Percentiles rank a stretch among this genome's conserved stretches.
Evolutionary conservation across 2,113 vertebrate genomes (phyloP).

Genomic region (Lota lota): DNA sequence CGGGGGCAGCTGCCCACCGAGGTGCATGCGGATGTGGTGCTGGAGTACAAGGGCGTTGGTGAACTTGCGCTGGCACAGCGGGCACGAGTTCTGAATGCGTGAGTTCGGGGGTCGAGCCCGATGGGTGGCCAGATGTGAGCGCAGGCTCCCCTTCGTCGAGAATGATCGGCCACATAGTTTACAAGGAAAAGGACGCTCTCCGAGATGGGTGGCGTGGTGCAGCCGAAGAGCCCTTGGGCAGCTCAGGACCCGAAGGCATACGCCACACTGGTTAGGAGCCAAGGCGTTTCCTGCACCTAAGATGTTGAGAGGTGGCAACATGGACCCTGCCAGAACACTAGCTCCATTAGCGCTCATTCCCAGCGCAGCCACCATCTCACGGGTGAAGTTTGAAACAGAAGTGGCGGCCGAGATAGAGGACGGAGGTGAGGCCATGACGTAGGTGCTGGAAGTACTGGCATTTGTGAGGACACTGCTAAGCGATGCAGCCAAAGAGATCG

Average conservation of each 20-base stretch:
- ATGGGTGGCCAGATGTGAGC: conserved; percentile 86
- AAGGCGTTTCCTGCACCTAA: conserved; percentile 57
- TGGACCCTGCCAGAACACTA: conserved; percentile 50
- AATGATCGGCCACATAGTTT: conserved; percentile 89
- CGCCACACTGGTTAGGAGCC: conserved; percentile 84
- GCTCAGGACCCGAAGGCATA: conserved; percentile 85
- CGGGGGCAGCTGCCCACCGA: conserved; percentile 87
- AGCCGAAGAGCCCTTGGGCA: conserved; percentile 87
- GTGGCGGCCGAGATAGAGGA: conserved; percentile 62
- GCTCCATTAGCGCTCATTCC: conserved; percentile 60
- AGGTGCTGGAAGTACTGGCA: conserved; percentile 65
- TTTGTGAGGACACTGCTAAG: conserved; percentile 59
- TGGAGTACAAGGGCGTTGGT: conserved; percentile 89
- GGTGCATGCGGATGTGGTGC: conserved; percentile 90
- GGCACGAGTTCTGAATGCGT: conserved; percentile 85
- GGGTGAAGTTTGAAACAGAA: conserved; percentile 72
- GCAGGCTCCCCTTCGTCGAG: conserved; percentile 86
- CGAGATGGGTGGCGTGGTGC: conserved; percentile 88
- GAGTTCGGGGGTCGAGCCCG: conserved; percentile 80
- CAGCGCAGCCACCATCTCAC: conserved; percentile 68
- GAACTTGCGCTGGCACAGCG: conserved; percentile 88
- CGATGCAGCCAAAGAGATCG: conserved; percentile 40
- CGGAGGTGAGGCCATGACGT: conserved; percentile 70
- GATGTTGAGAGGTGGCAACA: conserved; percentile 55
- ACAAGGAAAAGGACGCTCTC: conserved; percentile 88